Evolutionary conservation across 1,140 invertebrate genomes (phyloP).

Genomic region (Zophobas morio): DNA sequence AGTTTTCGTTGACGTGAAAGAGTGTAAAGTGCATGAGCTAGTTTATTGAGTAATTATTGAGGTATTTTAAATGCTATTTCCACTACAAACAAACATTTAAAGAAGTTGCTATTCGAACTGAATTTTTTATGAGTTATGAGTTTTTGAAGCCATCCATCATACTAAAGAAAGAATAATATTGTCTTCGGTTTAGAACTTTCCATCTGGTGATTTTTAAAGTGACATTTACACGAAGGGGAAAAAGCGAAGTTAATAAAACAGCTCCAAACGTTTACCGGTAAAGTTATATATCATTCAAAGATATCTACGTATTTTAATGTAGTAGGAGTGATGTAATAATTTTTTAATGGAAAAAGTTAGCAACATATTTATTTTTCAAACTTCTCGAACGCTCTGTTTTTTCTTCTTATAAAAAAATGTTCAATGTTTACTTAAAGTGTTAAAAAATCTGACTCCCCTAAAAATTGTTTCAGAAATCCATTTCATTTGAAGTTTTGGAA

Average conservation of each 20-base stretch:
- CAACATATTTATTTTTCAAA: too few species aligned
- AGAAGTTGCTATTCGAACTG: slow-evolving; percentile 1
- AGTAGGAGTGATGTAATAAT: too few species aligned
- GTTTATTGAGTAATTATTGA: neutral
- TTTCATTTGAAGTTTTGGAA: too few species aligned
- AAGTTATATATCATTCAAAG: too few species aligned
- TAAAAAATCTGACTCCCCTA: too few species aligned
- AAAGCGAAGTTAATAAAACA: neutral
- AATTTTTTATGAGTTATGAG: slow-evolving; percentile 8
- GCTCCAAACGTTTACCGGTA: too few species aligned
- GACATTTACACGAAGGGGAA: neutral
- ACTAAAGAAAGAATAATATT: slow-evolving; percentile 7
- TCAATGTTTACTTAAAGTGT: too few species aligned
- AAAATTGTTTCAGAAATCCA: too few species aligned
- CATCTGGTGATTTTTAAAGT: neutral
- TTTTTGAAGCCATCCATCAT: slow-evolving; percentile 7
- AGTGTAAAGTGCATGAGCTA: neutral
- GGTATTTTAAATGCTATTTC: slow-evolving; percentile 5
- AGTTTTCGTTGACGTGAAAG: neutral
- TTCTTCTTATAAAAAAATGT: too few species aligned
- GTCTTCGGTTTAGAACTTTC: slow-evolving; percentile 7
- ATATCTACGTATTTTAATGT: too few species aligned
- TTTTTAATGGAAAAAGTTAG: too few species aligned
- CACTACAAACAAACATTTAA: neutral
- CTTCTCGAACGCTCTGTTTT: too few species aligned